A percentile compares a stretch with the other conserved stretches of the same genome.
Conservation (phyloP, 2,888 invertebrate genomes). For the Melinaea marsaeus region DNA sequence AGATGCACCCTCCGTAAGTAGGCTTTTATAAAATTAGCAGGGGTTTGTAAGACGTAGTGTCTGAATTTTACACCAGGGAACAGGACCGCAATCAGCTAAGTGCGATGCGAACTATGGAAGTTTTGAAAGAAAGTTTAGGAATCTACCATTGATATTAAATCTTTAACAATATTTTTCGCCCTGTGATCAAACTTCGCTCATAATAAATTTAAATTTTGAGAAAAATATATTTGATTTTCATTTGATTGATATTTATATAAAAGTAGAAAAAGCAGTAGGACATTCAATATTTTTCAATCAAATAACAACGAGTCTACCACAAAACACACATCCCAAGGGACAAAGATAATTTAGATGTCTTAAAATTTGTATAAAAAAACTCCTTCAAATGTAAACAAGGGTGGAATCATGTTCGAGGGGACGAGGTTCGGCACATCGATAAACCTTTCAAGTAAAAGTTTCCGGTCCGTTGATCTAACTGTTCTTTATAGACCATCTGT, state of each 20-base stretch:
- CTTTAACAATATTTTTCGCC: background rate
- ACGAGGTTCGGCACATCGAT: constrained; percentile 67
- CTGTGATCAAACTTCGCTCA: too few species aligned
- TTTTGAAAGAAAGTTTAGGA: constrained; percentile 7
- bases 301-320: background rate
- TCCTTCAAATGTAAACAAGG: constrained; percentile 21
- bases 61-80: constrained; percentile 48
- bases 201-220: too few species aligned
- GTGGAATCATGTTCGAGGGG: constrained; percentile 17
- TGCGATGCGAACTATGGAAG: constrained; percentile 39
- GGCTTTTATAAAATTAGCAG: constrained; percentile 56
- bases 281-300: too few species aligned
- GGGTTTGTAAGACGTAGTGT: constrained; percentile 44
- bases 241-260: too few species aligned
- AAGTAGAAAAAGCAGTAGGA: too few species aligned
- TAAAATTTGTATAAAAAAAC: constrained; percentile 31
- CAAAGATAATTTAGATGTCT: background rate
- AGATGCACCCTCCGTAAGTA: constrained; percentile 58
- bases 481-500: constrained; percentile 3
- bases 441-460: constrained; percentile 71
- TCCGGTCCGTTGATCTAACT: constrained; percentile 52
- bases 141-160: background rate
- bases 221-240: too few species aligned
- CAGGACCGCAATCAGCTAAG: constrained; percentile 53
- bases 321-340: background rate